These are phyloP conservation scores for Anaspis maculata DNA, from an alignment of 2,888 invertebrate species.

Conservation along the genomic window DNA sequence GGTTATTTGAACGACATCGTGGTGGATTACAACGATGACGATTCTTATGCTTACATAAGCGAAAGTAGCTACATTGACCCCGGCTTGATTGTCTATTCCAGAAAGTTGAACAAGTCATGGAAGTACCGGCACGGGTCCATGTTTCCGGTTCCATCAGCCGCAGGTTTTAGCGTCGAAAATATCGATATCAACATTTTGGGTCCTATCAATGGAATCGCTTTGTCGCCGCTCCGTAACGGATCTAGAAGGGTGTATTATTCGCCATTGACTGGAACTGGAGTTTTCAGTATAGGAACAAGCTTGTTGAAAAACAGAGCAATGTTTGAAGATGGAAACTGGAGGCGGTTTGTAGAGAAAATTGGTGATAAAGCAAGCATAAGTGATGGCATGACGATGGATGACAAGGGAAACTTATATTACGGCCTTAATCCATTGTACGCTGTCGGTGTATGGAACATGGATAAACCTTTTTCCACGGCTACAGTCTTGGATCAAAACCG, in stretches of 20 bases:
- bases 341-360: slow-evolving; percentile 19
- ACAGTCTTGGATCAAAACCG: slow-evolving; percentile 47
- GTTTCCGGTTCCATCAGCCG: slow-evolving; percentile 51
- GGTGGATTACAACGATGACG: slow-evolving; percentile 47
- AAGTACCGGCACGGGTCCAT: slow-evolving; percentile 61
- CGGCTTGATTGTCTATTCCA: slow-evolving; percentile 62
- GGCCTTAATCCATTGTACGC: slow-evolving; percentile 60
- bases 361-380: slow-evolving; percentile 56
- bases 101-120: slow-evolving; percentile 57
- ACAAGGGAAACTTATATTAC: slow-evolving; percentile 56
- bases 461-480: slow-evolving; percentile 45
- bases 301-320: slow-evolving; percentile 50
- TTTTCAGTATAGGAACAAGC: slow-evolving; percentile 55
- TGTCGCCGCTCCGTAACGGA: slow-evolving; percentile 46
- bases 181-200: slow-evolving; percentile 47
- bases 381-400: slow-evolving; percentile 61
- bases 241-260: slow-evolving; percentile 28
- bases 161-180: slow-evolving; percentile 49
- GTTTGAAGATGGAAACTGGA: slow-evolving; percentile 25
- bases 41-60: slow-evolving; percentile 60
- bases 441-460: slow-evolving; percentile 62
- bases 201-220: slow-evolving; percentile 63
- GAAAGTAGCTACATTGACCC: slow-evolving; percentile 59
- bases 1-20: slow-evolving; percentile 64
- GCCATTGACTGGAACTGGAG: slow-evolving; percentile 26